phyloP scores from a whole-genome alignment of 2,113 vertebrate species.

The Gobiocypris rarus region DNA sequence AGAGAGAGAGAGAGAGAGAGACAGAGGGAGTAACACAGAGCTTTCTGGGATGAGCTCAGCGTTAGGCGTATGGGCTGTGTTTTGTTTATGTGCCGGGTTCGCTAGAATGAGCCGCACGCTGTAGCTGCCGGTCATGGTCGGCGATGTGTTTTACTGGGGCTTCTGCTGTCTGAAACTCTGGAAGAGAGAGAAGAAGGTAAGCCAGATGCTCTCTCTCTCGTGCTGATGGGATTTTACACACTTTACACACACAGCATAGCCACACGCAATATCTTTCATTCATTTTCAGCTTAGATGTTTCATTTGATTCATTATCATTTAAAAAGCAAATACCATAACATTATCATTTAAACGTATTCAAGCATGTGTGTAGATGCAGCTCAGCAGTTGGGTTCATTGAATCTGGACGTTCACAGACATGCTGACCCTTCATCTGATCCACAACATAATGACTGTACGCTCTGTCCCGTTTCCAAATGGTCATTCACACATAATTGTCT shows the following conservation, averaged over 20 bases:
- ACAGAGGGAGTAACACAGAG: conserved; percentile 36
- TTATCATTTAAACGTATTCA: not conserved
- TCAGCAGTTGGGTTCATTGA: not conserved
- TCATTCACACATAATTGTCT: not conserved
- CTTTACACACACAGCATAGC: not conserved
- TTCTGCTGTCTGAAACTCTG: conserved; percentile 80
- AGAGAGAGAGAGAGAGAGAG: conserved; percentile 12
- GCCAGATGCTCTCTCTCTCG: conserved; percentile 11
- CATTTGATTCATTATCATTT: not conserved
- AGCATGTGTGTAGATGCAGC: not conserved
- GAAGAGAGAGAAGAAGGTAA: conserved; percentile 80
- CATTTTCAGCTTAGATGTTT: too few relatives aligned
- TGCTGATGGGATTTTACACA: not conserved
- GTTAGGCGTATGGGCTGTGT: conserved; percentile 44
- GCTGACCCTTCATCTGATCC: not conserved
- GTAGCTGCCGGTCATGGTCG: conserved; percentile 72
- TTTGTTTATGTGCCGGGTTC: conserved; percentile 63
- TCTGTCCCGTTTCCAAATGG: not conserved
- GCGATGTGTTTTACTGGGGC: conserved; percentile 78
- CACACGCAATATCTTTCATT: too few relatives aligned
- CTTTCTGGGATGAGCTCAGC: conserved; percentile 70
- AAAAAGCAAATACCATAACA: not conserved
- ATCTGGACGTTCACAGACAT: not conserved
- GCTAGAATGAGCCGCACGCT: conserved; percentile 68
- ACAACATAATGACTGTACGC: not conserved